Base-by-base conservation (phyloP, 2,797 vertebrate genomes). In the Sphenodon punctatus region DNA sequence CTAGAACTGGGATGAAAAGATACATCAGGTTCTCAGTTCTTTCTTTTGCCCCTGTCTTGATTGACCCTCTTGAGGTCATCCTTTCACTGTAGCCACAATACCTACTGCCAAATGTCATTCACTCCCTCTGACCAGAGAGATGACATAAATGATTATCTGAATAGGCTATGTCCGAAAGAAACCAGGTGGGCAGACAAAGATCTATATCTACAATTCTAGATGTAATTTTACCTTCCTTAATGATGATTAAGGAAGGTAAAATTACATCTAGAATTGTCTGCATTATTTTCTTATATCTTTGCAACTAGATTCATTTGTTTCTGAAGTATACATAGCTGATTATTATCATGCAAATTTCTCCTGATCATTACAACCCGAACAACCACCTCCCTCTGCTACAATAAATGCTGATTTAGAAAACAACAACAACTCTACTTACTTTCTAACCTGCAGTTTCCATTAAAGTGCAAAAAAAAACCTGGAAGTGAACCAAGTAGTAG, bases 291-390 rank as follows among this genome's bases (percentile, higher is more conserved):
- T 74, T 79, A 38, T 65, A 39, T 36, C 56, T 23, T 87, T 88
- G 64, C 5, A 30, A 56, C 39, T n/a, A 45, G 20, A 75, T 30
- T 15, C 51, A 51, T 23, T 12, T 16, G 38, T 34, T 64, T 38
- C 49, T 60, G 32, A 69, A 56, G 71, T 22, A 42, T 34, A 23
- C 56, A n/a, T 23, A 22, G 9, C 7, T 61, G 27, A 55, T 42
- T 4, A 25, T 90, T 86, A 67, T 7, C 6, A 48, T 45, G 32
- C 17, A 76, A 34, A 80, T 86, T 92, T 84, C 53, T 88, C 27
- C 63, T 67, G 9, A 55, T 48, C 70, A 41, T 72, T 78, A 79
- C 3, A 73, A 64, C 41, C 86, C 71, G 78, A 82, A 83, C 80
- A 17, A 56, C 53, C n/a, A 42, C 42, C 36, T 61, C 10, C 42